Evolutionary conservation across 2,888 invertebrate genomes (phyloP).

Genomic region (Calliopum simillimum): DNA sequence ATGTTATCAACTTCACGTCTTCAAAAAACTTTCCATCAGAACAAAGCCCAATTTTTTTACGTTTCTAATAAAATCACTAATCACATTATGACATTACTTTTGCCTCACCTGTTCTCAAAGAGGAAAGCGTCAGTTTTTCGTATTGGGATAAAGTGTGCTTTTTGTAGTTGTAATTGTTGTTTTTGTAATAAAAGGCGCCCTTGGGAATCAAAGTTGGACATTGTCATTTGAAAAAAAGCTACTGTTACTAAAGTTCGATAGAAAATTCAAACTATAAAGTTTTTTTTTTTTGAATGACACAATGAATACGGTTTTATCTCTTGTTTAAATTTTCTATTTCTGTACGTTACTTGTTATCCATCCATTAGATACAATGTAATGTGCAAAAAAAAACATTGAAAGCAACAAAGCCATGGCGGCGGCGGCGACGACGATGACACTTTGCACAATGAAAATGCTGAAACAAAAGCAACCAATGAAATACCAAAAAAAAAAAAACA

Average conservation of each 20-base stretch:
- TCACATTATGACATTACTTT: too few relatives aligned
- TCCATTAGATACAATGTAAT: constrained; percentile 11
- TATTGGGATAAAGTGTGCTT: background rate
- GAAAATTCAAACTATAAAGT: background rate
- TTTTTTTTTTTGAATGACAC: constrained; percentile 1
- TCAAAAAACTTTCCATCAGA: too few relatives aligned
- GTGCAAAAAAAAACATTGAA: background rate
- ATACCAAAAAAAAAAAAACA: background rate
- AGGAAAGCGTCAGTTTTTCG: background rate
- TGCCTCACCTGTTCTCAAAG: background rate
- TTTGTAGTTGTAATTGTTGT: background rate
- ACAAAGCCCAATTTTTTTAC: too few relatives aligned
- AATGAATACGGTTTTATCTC: background rate
- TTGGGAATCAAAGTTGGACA: background rate
- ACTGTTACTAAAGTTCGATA: background rate
- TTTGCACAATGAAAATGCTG: background rate
- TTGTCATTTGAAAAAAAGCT: background rate
- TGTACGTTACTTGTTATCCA: background rate
- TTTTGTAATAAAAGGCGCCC: constrained; percentile 4
- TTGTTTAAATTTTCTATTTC: background rate
- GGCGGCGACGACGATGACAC: background rate
- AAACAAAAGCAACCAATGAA: background rate
- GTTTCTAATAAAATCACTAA: too few relatives aligned
- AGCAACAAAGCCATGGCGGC: constrained; percentile 4
- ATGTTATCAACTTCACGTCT: too few relatives aligned